Evolutionary conservation across 2,113 vertebrate species (phyloP), one percentile per base, ranked within the genome.

Genomic region (Corvus cornix): DNA sequence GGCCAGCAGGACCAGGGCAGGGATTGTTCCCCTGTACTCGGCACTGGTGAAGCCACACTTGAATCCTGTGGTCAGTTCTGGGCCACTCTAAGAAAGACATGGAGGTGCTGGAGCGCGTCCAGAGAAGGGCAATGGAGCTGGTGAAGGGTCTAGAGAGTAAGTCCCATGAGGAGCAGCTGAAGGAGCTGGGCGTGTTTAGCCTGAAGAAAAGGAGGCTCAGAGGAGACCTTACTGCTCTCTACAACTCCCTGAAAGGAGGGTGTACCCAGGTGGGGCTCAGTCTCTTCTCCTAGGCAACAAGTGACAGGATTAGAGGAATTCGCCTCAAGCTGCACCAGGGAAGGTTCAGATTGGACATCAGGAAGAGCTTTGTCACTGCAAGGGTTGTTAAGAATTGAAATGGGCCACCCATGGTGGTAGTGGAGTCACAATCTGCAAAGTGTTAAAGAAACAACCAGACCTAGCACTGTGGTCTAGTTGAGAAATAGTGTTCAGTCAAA

Each of bases 11-110:
- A 18, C 1, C 43, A 80, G 35, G 16, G 16, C 16, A 59, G 77
- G 28, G 31, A 31, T 35, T 41, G n/a, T 6, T 1, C 5, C 21
- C 4, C 41, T 63, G 26, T 27, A 23, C 31, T 37, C 0, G 0
- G 59, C 14, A 33, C 35, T 19, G 31, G 6, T 7, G 22, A 73
- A 5, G 17, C 7, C 5, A 1, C 35, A 43, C 9, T 81, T 0
- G 0, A 66, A 58, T 28, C 5, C 2, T 59, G 19, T 39, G 33
- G 9, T 8, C 22, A 37, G 16, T 28, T 44, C 2, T 74, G 23
- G 10, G 19, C 5, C 8, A 17, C 1, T 30, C 0, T 11, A 59
- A 20, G 31, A 51, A 44, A 2, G 52, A 67, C 9, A 28, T 1
- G 3, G 8, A 46, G 7, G 4, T 33, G 60, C 52, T 74, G 16